Conservation (phyloP, 2,888 invertebrate genomes). For the Trimorus sp. region DNA sequence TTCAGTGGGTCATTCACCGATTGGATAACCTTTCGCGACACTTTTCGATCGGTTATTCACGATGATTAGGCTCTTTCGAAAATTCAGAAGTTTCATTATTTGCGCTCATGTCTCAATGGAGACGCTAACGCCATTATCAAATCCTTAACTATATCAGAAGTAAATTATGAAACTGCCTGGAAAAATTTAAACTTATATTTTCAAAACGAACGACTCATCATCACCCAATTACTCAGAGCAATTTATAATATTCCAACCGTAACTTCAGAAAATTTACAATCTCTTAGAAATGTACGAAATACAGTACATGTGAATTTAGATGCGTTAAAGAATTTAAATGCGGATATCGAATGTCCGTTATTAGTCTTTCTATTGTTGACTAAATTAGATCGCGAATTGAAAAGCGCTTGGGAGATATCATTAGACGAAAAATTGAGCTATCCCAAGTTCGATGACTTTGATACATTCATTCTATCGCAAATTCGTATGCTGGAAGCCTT, state of each 20-base stretch:
- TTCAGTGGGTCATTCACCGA: neutral
- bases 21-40: neutral
- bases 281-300: neutral
- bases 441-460: neutral
- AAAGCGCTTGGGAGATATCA: neutral
- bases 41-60: neutral
- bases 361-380: neutral
- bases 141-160: neutral
- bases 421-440: neutral
- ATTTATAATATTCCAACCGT: too few relatives aligned
- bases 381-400: neutral
- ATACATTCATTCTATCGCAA: neutral
- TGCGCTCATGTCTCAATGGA: neutral
- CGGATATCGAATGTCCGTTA: neutral
- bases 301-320: neutral
- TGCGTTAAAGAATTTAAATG: neutral
- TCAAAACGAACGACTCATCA: neutral
- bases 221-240: too few relatives aligned
- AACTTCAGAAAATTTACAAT: too few relatives aligned
- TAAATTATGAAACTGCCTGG: neutral
- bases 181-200: neutral
- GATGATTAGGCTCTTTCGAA: neutral
- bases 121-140: neutral
- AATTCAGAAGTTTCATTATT: neutral
- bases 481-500: neutral